Evolutionary conservation across 2,888 invertebrate species (phyloP), one percentile per base, ranked within the genome.

Genomic region (Polyommatus iphigenia): DNA sequence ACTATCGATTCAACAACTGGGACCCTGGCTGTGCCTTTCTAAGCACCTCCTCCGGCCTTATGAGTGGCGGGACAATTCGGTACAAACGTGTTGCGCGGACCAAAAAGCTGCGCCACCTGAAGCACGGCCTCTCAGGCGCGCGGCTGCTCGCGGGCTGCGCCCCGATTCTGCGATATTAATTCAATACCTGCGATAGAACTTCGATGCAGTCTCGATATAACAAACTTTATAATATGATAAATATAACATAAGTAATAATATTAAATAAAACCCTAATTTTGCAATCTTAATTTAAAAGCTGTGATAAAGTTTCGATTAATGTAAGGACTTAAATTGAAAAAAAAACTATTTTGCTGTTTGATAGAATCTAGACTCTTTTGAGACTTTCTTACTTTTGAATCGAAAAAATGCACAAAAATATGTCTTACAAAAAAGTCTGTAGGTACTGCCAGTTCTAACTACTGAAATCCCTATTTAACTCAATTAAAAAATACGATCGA

Each of bases 1-100:
- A 86, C 85, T 84, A 78, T 86, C 87, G 87, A 86, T 41, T 41
- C 41, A n/a, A 72, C 41, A 41, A 67, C 29, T 88, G 89, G 90
- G 90, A 90, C 90, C 91, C 90, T 87, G 86, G 89, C 87, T 88
- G 90, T 88, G 90, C 90, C 90, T 89, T 89, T 84, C 67, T 67
- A 67, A 67, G 67, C 67, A 67, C 67, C 67, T 67, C 67, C 67
- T 67, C 67, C 67, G 10, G 67, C 67, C 67, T 67, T 67, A 67
- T 18, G 29, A 67, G 67, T 67, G 67, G 67, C 67, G 29, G 67
- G 67, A 67, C 67, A 67, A 67, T 67, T 67, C 29, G 67, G 67
- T 67, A 29, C 15, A 67, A 67, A 10, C 62, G 67, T 32, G 67
- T 32, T 67, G 67, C 67, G 67, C 67, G 18, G 18, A 67, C 29